A percentile compares a stretch with the other conserved stretches of the same genome.
phyloP scores from a whole-genome alignment of 1,140 invertebrate genomes.

The Pygmarrhopalites habei region DNA sequence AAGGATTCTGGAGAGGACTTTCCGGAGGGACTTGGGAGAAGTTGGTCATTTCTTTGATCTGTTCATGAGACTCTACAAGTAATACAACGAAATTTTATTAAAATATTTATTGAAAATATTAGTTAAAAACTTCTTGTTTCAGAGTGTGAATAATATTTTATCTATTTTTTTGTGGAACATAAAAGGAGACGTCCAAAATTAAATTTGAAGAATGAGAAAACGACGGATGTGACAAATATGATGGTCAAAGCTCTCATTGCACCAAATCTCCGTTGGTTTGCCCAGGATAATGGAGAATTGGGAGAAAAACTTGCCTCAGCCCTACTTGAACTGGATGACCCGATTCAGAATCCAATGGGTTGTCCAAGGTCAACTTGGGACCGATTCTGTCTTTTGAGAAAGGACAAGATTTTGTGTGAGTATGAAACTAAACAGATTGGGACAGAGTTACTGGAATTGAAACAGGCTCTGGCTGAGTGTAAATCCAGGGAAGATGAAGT shows the following conservation, averaged over 20 bases:
- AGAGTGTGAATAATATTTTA: background rate
- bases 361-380: slow-evolving; percentile 36
- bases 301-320: slow-evolving; percentile 11
- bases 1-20: slow-evolving; percentile 46
- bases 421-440: slow-evolving; percentile 24
- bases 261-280: slow-evolving; percentile 19
- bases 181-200: slow-evolving; percentile 33
- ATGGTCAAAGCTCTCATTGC: slow-evolving; percentile 21
- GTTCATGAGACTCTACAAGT: slow-evolving; percentile 36
- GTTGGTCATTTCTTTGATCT: slow-evolving; percentile 33
- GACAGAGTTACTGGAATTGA: slow-evolving; percentile 16
- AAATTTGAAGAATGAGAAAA: slow-evolving; percentile 18
- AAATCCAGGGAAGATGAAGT: slow-evolving; percentile 15
- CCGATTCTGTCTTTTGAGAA: slow-evolving; percentile 21
- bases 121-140: background rate
- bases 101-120: background rate
- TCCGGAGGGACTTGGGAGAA: slow-evolving; percentile 41
- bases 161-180: background rate
- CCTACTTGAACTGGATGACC: slow-evolving; percentile 29
- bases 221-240: slow-evolving; percentile 15
- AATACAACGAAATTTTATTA: background rate
- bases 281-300: slow-evolving; percentile 25
- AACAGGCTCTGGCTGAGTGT: slow-evolving; percentile 23
- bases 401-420: slow-evolving; percentile 30
- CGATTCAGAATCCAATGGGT: slow-evolving; percentile 33